phyloP scores from a whole-genome alignment of 2,797 vertebrate species.

The Alectoris magna region DNA sequence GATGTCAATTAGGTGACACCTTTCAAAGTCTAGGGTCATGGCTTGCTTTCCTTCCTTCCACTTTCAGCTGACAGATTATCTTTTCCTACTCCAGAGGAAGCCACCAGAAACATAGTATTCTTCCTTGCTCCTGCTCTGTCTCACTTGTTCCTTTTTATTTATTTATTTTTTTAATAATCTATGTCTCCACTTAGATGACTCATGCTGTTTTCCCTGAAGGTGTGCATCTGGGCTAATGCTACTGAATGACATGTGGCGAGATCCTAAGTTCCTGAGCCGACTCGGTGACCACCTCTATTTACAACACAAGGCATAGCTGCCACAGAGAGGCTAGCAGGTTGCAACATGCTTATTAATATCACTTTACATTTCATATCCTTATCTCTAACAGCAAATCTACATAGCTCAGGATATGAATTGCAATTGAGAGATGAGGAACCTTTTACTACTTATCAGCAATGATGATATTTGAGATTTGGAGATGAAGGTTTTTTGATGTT shows the following conservation, averaged over 20 bases:
- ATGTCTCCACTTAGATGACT: background rate
- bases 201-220: background rate
- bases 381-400: slow-evolving; percentile 48
- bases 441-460: slow-evolving; percentile 12
- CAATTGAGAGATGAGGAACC: slow-evolving; percentile 58
- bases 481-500: background rate
- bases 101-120: rapidly evolving
- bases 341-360: slow-evolving; percentile 8
- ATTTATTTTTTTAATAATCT: background rate
- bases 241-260: background rate
- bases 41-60: background rate
- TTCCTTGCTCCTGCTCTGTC: rapidly evolving
- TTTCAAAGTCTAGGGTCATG: background rate
- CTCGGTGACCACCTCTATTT: background rate
- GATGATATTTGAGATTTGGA: slow-evolving; percentile 57
- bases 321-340: background rate
- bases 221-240: background rate
- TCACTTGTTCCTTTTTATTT: background rate
- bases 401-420: slow-evolving; percentile 58
- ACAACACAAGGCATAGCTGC: background rate
- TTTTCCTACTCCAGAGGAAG: background rate
- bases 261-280: background rate
- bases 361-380: slow-evolving; percentile 17
- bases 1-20: background rate
- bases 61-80: too few relatives aligned